phyloP scores from a whole-genome alignment of 2,888 invertebrate genomes.

The Pollenia griseotomentosa region DNA sequence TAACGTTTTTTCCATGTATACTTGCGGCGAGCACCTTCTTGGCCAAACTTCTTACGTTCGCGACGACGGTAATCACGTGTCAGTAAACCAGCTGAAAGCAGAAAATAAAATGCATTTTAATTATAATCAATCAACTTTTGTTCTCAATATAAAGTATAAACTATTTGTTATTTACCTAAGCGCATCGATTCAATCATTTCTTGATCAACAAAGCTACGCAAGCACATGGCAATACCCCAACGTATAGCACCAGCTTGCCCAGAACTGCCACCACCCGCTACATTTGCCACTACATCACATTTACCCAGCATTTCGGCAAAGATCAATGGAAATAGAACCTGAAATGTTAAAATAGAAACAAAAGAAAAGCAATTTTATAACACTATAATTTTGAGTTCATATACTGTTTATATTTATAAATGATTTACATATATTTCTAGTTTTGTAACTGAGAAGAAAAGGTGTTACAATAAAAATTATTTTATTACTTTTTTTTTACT shows the following conservation, averaged over 20 bases:
- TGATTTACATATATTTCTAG: too few species aligned
- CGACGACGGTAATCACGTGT: conserved; percentile 90
- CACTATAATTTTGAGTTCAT: conserved; percentile 9
- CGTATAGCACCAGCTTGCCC: conserved; percentile 96
- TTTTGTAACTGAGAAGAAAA: neutral
- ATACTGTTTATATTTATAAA: too few species aligned
- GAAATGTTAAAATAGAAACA: conserved; percentile 78
- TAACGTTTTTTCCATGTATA: conserved; percentile 97
- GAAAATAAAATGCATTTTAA: conserved; percentile 61
- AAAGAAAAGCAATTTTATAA: neutral
- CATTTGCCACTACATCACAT: conserved; percentile 93
- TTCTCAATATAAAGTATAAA: conserved; percentile 51
- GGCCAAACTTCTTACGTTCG: conserved; percentile 97
- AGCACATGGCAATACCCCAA: conserved; percentile 93
- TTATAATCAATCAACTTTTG: conserved; percentile 58
- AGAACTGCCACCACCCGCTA: conserved; percentile 89
- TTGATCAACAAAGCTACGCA: conserved; percentile 92
- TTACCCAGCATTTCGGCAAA: conserved; percentile 90
- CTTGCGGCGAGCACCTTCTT: conserved; percentile 94
- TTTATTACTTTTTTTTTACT: neutral
- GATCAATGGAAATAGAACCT: conserved; percentile 93
- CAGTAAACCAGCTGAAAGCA: conserved; percentile 91
- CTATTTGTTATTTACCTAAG: conserved; percentile 86
- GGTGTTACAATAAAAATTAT: neutral
- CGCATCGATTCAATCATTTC: conserved; percentile 93